Base-by-base conservation (phyloP, 2,113 vertebrate genomes). In the Microtus montanus region DNA sequence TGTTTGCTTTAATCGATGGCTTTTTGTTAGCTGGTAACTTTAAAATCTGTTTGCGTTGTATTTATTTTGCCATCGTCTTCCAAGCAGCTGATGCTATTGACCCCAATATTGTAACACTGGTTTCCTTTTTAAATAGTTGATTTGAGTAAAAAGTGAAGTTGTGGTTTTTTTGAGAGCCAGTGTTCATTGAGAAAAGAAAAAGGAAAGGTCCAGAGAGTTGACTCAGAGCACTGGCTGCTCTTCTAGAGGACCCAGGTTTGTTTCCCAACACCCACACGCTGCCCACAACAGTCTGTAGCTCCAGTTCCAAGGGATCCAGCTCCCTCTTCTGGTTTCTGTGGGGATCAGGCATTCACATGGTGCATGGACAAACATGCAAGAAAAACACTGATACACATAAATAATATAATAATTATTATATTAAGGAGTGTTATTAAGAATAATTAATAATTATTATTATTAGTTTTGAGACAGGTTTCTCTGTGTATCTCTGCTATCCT, bases 61-160 rank as follows among this genome's bases (percentile, higher is more conserved):
- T 58, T 79, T 89, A 70, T 93, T 88, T 88, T 93, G 61, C 61
- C 52, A 88, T 61, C 10, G 58, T 4, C 7, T 71, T 54, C 14
- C 30, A 26, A n/a, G 38, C 54, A 87, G 49, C 49, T 49, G 11
- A 49, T 49, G 49, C 11, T 49, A 49, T 49, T 49, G 49, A 49
- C 49, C 49, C 49, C 49, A 49, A 41, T 74, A 38, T 15, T 87
- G 13, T 86, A 79, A 54, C 47, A 89, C 54, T 68, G 82, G 63
- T 83, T 87, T 90, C 77, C 28, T 88, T 87, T 87, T 91, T 28
- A 90, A 95, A 82, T 87, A 95, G 8, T 87, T 87, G 71, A 87
- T 87, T 90, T 89, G 87, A 87, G 11, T 93, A n/a, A 87, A 83
- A 92, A 58, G 54, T 7, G 44, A 38, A 89, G 6, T 3, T 89